Conservation (phyloP, 1,140 invertebrate species). For the Drosophila melanica region DNA sequence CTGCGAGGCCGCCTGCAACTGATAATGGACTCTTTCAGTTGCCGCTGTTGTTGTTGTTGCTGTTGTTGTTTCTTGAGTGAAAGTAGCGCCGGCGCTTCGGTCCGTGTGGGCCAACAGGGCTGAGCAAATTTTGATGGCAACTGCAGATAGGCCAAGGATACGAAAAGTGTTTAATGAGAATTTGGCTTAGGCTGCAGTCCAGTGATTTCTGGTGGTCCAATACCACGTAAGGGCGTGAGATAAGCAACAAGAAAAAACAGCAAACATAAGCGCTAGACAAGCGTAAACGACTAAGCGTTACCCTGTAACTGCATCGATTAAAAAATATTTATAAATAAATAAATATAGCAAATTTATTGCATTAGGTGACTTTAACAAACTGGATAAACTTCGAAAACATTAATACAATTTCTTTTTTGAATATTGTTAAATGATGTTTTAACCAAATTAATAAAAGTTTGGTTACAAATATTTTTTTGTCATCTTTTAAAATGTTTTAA, state of each 20-base stretch:
- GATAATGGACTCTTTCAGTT: slow-evolving; percentile 57
- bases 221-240: slow-evolving; percentile 34
- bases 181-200: background rate
- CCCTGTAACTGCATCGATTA: background rate
- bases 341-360: background rate
- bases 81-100: slow-evolving; percentile 67
- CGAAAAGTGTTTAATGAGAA: slow-evolving; percentile 32
- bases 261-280: background rate
- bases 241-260: slow-evolving; percentile 40
- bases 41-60: slow-evolving; percentile 16
- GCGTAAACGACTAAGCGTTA: too few relatives aligned
- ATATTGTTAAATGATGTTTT: too few relatives aligned
- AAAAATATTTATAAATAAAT: background rate
- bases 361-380: too few relatives aligned
- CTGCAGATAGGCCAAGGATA: slow-evolving; percentile 40
- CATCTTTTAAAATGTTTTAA: too few relatives aligned
- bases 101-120: slow-evolving; percentile 35
- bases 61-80: slow-evolving; percentile 46
- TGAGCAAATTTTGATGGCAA: slow-evolving; percentile 42
- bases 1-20: slow-evolving; percentile 38
- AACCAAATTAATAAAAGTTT: too few relatives aligned
- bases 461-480: too few relatives aligned
- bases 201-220: slow-evolving; percentile 62
- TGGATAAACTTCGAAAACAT: background rate
- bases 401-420: too few relatives aligned